A percentile compares a stretch with the other conserved stretches of the same genome.
Conservation (phyloP, 1,140 invertebrate species). For the Wiebesia pumilae region DNA sequence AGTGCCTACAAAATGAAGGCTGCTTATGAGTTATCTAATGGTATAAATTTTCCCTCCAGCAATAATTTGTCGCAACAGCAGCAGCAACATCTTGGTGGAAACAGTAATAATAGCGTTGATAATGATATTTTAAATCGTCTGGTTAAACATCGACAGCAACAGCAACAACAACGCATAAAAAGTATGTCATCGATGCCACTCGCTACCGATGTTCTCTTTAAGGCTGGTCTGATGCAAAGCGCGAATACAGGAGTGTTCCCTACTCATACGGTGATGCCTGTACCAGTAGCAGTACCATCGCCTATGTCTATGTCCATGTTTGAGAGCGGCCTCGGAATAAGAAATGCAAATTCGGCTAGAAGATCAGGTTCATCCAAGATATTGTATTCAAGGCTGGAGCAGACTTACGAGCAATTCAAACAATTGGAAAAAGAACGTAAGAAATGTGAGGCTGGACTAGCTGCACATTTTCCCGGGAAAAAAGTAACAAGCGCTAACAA, state of each 20-base stretch:
- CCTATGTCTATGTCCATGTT: conserved; percentile 66
- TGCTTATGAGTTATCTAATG: conserved; percentile 62
- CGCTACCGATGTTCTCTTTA: conserved; percentile 65
- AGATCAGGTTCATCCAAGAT: conserved; percentile 80
- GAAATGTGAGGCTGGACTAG: conserved; percentile 89
- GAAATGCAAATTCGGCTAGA: conserved; percentile 64
- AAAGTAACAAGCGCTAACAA: conserved; percentile 89
- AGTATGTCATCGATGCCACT: conserved; percentile 53
- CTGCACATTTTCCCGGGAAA: conserved; percentile 86
- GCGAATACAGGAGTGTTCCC: conserved; percentile 61
- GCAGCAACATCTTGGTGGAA: conserved; percentile 22
- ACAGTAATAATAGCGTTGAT: conserved; percentile 60
- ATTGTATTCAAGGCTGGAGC: conserved; percentile 84
- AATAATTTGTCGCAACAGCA: conserved; percentile 58
- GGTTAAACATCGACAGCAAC: conserved; percentile 57
- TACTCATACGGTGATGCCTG: conserved; percentile 65
- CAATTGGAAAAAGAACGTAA: conserved; percentile 89
- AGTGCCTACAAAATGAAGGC: conserved; percentile 64
- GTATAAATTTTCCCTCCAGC: conserved; percentile 57
- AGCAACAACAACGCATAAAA: conserved; percentile 58
- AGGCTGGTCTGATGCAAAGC: conserved; percentile 64
- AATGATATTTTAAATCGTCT: conserved; percentile 66
- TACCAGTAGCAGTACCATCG: conserved; percentile 61
- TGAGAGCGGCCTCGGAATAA: conserved; percentile 58
- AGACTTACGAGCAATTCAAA: conserved; percentile 89